phyloP scores from a whole-genome alignment of 2,888 invertebrate species.

The Archaeoteleia sp. region DNA sequence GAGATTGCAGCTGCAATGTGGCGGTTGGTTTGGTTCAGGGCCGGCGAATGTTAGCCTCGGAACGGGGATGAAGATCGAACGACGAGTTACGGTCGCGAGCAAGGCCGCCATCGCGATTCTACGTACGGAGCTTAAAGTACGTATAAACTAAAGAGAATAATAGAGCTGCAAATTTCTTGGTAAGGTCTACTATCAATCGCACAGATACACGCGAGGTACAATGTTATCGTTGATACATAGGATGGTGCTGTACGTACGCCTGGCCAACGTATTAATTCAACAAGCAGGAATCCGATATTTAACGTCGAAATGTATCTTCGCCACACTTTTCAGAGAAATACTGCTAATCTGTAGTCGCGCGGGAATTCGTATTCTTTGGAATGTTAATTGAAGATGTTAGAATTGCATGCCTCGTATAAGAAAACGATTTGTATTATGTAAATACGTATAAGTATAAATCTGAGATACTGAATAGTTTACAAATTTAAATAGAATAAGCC shows the following conservation, averaged over 20 bases:
- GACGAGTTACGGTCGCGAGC: constrained; percentile 56
- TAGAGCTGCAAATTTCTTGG: constrained; percentile 60
- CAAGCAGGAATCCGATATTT: constrained; percentile 47
- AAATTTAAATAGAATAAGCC: no score
- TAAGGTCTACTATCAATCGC: constrained; percentile 55
- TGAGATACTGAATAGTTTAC: no score
- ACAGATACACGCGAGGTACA: constrained; percentile 54
- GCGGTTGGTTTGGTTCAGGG: constrained; percentile 54
- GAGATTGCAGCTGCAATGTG: constrained; percentile 56
- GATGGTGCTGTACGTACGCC: constrained; percentile 46
- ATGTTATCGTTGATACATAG: constrained; percentile 51
- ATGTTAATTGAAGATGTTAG: constrained; percentile 46
- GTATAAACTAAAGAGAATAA: constrained; percentile 57
- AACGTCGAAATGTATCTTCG: constrained; percentile 50
- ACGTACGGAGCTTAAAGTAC: constrained; percentile 54
- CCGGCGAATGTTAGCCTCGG: constrained; percentile 50
- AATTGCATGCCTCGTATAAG: constrained; percentile 35
- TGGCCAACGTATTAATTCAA: constrained; percentile 49
- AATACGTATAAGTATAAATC: no score
- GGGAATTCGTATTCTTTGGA: constrained; percentile 41
- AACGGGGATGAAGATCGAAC: constrained; percentile 54
- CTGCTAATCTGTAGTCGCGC: constrained; percentile 35
- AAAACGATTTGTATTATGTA: no score
- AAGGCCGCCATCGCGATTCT: constrained; percentile 56
- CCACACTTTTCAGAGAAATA: constrained; percentile 47